These are phyloP conservation scores for Drosophila testacea DNA, from an alignment of 2,888 invertebrate species.

Conservation along the genomic window DNA sequence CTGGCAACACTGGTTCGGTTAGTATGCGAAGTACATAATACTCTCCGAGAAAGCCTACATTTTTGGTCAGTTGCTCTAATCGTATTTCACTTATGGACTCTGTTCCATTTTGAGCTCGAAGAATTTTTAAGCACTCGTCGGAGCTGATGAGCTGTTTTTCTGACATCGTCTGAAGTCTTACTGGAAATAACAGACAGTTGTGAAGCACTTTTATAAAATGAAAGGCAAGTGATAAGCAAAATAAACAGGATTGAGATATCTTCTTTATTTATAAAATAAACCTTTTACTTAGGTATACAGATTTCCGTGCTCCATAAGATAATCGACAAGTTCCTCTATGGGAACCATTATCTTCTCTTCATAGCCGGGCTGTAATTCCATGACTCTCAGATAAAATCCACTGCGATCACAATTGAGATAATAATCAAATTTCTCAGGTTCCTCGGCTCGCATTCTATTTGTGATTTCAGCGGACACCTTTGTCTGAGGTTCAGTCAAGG, in stretches of 20 bases:
- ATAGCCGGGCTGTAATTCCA: conserved; percentile 81
- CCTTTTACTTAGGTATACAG: not conserved
- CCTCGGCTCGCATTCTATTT: conserved; percentile 75
- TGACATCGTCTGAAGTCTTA: not conserved
- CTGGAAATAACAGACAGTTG: not conserved
- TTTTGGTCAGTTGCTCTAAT: conserved; percentile 1
- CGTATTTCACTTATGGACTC: not conserved
- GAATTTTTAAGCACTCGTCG: conserved; percentile 12
- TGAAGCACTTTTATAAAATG: not conserved
- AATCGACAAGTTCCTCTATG: conserved; percentile 79
- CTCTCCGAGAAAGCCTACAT: conserved; percentile 6
- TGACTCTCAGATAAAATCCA: conserved; percentile 82
- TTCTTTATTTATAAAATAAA: not conserved
- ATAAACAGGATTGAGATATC: not conserved
- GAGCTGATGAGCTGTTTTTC: conserved; percentile 1
- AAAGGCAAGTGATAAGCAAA: not conserved
- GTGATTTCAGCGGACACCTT: conserved; percentile 82
- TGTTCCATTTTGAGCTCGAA: not conserved
- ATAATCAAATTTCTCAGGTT: conserved; percentile 83
- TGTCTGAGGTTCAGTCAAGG: conserved; percentile 83
- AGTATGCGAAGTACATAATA: conserved; percentile 2
- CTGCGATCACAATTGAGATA: conserved; percentile 84
- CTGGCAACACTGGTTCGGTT: conserved; percentile 2
- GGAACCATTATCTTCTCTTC: conserved; percentile 76
- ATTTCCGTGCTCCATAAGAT: conserved; percentile 53